Evolutionary conservation across 1,140 invertebrate species (phyloP), one percentile per base, ranked within the genome.

Genomic region (Saccostrea echinata): DNA sequence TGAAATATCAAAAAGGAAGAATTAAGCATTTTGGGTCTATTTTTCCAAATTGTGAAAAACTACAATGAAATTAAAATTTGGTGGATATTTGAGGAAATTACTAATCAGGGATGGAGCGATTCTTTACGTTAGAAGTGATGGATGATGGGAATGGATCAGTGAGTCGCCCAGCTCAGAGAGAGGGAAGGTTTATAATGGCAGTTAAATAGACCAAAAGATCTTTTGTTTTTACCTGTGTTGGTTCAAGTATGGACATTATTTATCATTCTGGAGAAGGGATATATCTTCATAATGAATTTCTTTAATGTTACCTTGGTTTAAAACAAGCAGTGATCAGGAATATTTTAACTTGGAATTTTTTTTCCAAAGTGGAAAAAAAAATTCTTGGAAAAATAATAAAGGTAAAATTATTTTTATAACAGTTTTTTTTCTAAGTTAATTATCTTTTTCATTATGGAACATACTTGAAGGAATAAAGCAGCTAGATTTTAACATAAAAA

Each of bases 141-240:
- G 68, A 76, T 76, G 11, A 33, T 76, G 12, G 68, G 68, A 76
- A 76, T 33, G 68, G 30, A 76, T 76, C 68, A 30, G 68, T 76
- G 68, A 76, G 24, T 76, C 24, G 68, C 24, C n/a, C 68, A 8
- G 68, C 68, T 76, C 68, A 76, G 30, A 24, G 57, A 64, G 57
- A 64, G 57, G 24, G 24, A 27, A 76, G 68, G 11, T 76, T 76
- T 76, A n/a, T n/a, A 76, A 76, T 33, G 68, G 27, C 68, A 33
- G 68, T 76, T 30, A 76, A 0, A 76, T 76, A 27, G 30, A 76
- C 27, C 68, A 16, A 76, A n/a, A 33, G 30, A 27, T 61, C 68
- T 33, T 76, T 76, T 76, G 68, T 76, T 76, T 43, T 76, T 30
- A 76, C 68, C 68, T 76, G 68, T 76, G 68, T 16, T 33, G 27